Conservation (phyloP, 2,113 vertebrate species). For the Euleptes europaea region DNA sequence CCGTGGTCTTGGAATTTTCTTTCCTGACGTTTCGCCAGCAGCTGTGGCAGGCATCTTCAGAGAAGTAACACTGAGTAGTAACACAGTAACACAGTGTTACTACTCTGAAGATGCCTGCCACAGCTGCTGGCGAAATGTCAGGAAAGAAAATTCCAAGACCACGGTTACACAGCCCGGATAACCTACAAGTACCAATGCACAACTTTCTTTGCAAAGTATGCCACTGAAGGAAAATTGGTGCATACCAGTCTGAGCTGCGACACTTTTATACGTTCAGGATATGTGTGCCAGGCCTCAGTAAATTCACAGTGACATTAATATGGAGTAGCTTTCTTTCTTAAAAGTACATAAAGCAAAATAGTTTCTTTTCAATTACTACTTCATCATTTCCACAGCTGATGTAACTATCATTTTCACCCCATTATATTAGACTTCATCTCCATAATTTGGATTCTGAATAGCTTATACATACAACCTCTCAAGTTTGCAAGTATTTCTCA, state of each 20-base stretch:
- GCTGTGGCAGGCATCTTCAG: too few relatives aligned
- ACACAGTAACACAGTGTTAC: too few relatives aligned
- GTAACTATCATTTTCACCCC: not conserved
- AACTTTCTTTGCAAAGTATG: not conserved
- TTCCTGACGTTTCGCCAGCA: too few relatives aligned
- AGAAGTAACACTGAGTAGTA: too few relatives aligned
- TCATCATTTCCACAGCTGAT: constrained; percentile 16
- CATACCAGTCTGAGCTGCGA: not conserved
- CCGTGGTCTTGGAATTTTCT: too few relatives aligned
- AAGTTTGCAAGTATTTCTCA: not conserved
- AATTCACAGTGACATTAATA: not conserved
- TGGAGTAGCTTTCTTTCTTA: not conserved
- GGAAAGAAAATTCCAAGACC: too few relatives aligned
- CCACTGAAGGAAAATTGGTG: not conserved
- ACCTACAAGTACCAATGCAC: too few relatives aligned
- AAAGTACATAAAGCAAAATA: not conserved
- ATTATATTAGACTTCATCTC: constrained; percentile 14
- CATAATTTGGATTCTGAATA: not conserved
- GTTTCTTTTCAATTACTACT: constrained; percentile 13
- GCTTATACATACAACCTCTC: constrained; percentile 10
- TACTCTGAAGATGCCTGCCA: too few relatives aligned
- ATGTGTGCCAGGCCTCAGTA: not conserved
- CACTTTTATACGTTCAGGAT: not conserved
- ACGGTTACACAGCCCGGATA: too few relatives aligned
- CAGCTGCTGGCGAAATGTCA: too few relatives aligned